Percentiles rank a stretch among this genome's conserved stretches.
phyloP scores from a whole-genome alignment of 1,140 invertebrate species.

The Papilio glaucus region DNA sequence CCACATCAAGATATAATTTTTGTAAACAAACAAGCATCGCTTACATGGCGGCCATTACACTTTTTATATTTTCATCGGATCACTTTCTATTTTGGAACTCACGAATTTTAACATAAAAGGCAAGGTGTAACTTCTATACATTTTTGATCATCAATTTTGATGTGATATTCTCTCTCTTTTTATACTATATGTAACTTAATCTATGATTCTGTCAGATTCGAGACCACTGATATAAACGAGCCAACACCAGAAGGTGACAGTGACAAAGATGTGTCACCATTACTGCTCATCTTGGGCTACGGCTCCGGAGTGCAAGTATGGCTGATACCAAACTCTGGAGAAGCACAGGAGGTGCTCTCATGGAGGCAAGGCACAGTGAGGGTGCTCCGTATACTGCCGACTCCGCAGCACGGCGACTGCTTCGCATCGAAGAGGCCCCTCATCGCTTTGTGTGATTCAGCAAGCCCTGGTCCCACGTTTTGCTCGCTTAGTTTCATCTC shows the following conservation, averaged over 20 bases:
- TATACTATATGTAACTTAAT: neutral
- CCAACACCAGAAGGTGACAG: constrained; percentile 87
- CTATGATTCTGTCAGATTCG: constrained; percentile 83
- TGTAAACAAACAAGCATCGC: too few relatives aligned
- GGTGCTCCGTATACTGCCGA: constrained; percentile 92
- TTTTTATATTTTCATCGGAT: too few relatives aligned
- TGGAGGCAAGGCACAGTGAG: constrained; percentile 94
- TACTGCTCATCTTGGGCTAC: constrained; percentile 90
- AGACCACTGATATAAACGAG: constrained; percentile 93
- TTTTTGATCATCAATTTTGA: too few relatives aligned
- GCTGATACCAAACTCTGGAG: constrained; percentile 91
- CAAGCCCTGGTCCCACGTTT: constrained; percentile 91
- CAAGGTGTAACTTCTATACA: too few relatives aligned
- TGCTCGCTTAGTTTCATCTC: constrained; percentile 96
- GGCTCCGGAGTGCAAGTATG: constrained; percentile 85
- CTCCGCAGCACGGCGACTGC: constrained; percentile 87
- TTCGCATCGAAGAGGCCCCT: constrained; percentile 92
- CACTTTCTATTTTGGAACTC: too few relatives aligned
- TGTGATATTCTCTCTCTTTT: neutral
- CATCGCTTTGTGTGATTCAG: constrained; percentile 93
- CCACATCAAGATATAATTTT: too few relatives aligned
- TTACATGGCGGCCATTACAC: too few relatives aligned
- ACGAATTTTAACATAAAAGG: too few relatives aligned
- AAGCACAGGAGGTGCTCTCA: constrained; percentile 95
- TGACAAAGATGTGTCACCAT: constrained; percentile 89